phyloP scores from a whole-genome alignment of 2,113 vertebrate species.

The Oreochromis aureus region DNA sequence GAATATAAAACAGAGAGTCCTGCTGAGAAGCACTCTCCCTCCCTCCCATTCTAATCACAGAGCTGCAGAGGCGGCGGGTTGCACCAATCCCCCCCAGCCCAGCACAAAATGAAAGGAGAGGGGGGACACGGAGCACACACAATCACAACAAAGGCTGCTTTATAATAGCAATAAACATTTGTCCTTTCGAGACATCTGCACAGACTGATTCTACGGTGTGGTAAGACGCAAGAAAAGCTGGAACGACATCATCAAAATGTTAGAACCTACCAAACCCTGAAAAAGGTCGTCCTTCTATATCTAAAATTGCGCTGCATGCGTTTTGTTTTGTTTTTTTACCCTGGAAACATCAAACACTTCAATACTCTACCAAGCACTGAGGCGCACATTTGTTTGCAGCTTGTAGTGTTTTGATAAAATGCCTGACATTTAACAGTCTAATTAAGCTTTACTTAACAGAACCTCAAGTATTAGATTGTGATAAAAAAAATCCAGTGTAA shows the following conservation, averaged over 20 bases:
- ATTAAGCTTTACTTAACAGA: slow-evolving; percentile 21
- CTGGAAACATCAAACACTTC: slow-evolving; percentile 14
- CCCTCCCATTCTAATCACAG: slow-evolving; percentile 75
- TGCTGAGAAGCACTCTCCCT: slow-evolving; percentile 77
- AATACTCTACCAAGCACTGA: neutral
- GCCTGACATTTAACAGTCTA: slow-evolving; percentile 10
- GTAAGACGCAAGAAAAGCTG: slow-evolving; percentile 14
- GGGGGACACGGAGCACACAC: slow-evolving; percentile 56
- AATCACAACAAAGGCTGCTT: slow-evolving; percentile 76
- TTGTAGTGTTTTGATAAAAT: slow-evolving; percentile 8
- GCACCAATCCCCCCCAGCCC: slow-evolving; percentile 55
- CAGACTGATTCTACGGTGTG: slow-evolving; percentile 37
- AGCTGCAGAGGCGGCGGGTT: slow-evolving; percentile 64
- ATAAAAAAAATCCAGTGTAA: neutral
- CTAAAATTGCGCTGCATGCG: neutral
- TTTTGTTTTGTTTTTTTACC: neutral
- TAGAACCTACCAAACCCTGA: slow-evolving; percentile 22
- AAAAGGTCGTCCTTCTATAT: slow-evolving; percentile 20
- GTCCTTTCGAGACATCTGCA: slow-evolving; percentile 67
- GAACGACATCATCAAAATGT: slow-evolving; percentile 46
- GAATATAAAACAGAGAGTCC: slow-evolving; percentile 81
- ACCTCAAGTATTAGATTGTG: slow-evolving; percentile 2
- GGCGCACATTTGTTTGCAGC: neutral
- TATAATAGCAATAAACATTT: slow-evolving; percentile 78
- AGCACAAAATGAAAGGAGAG: slow-evolving; percentile 69